Evolutionary conservation across 2,888 invertebrate species (phyloP).

Genomic region (Patella caerulea): DNA sequence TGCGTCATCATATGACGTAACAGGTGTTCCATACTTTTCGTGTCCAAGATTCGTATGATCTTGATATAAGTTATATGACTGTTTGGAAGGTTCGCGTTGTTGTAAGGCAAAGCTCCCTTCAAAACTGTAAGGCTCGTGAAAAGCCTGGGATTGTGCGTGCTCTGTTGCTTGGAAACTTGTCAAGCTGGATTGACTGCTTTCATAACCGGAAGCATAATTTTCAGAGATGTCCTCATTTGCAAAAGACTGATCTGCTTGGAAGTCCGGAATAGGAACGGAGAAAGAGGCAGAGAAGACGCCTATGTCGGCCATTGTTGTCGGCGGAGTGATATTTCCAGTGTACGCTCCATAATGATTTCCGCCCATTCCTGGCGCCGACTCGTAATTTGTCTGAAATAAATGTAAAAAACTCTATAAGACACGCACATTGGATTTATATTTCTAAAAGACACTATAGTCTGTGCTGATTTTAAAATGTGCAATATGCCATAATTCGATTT

Average conservation of each 20-base stretch:
- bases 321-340: slow-evolving; percentile 41
- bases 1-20: slow-evolving; percentile 49
- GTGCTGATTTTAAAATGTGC: no score
- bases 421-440: neutral
- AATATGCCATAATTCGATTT: no score
- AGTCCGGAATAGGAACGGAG: slow-evolving; percentile 74
- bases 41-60: slow-evolving; percentile 37
- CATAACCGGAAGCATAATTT: slow-evolving; percentile 43
- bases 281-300: slow-evolving; percentile 85
- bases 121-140: slow-evolving; percentile 56
- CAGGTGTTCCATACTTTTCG: slow-evolving; percentile 36
- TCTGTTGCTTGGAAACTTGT: slow-evolving; percentile 37
- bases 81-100: slow-evolving; percentile 41
- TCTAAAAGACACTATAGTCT: neutral
- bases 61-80: slow-evolving; percentile 39
- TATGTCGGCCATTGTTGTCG: slow-evolving; percentile 50
- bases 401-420: slow-evolving; percentile 24
- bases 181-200: slow-evolving; percentile 41
- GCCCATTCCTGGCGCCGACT: slow-evolving; percentile 39
- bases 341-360: slow-evolving; percentile 42
- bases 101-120: slow-evolving; percentile 56
- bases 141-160: slow-evolving; percentile 43
- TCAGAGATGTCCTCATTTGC: slow-evolving; percentile 48
- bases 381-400: slow-evolving; percentile 41
- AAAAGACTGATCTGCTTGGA: slow-evolving; percentile 48